Evolutionary conservation across 2,888 invertebrate species (phyloP), one percentile per base, ranked within the genome.

Genomic region (Unio delphinus): DNA sequence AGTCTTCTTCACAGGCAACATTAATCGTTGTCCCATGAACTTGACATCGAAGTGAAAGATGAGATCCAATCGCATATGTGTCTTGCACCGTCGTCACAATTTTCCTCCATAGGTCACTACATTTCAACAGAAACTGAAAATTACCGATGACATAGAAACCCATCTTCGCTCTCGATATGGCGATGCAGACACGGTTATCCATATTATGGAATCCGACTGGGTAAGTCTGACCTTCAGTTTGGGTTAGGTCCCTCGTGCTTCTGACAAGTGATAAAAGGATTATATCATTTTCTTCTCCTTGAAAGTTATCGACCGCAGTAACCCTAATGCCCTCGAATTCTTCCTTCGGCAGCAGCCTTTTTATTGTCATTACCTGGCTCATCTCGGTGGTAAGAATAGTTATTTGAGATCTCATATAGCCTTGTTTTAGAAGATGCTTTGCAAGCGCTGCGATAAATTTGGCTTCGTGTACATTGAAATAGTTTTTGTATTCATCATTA

Each of bases 251-350:
- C 15, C 45, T 66, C 78, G 86, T 88, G 71, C 87, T 87, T 67
- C 89, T 72, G 5, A 90, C 90, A 4, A 90, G 77, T 6, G 89
- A 89, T n/a, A 90, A 74, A 3, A 90, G 70, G 34, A 90, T 82
- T 30, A 90, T 89, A 65, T 89, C 87, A 78, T 89, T 90, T 78
- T 90, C 89, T 75, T 89, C 88, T 23, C 89, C 89, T 73, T 89
- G 88, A 68, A 78, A 89, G 72, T 88, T 89, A 73, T 89, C 89
- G 26, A 89, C 84, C 8, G 85, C 79, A 11, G 80, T 82, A 6
- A 87, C 68, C 62, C 81, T 68, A 11, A 87, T 79, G 15, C 83
- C 83, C 0, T 81, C 75, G 62, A 81, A 80, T 59, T 71, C 64
- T 30, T 67, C 54, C 45, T 73, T 76, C 7, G 76, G 78, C 80